A percentile compares a stretch with the other conserved stretches of the same genome.
These are phyloP conservation scores for Coreoperca whiteheadi DNA, from an alignment of 2,113 vertebrate species.

Conservation along the genomic window DNA sequence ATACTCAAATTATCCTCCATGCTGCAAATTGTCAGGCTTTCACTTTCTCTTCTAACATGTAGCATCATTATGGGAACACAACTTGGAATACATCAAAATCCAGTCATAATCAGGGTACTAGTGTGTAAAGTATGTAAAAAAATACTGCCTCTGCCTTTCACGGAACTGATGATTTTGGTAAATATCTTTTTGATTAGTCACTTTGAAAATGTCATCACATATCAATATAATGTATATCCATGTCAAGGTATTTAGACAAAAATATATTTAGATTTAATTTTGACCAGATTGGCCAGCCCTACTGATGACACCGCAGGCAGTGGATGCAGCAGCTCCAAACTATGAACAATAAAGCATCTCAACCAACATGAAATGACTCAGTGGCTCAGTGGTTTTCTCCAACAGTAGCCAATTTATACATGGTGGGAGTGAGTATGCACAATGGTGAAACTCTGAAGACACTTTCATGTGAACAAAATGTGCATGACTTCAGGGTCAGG, in stretches of 20 bases:
- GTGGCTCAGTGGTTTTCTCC: not conserved
- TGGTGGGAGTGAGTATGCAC: not conserved
- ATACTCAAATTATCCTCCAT: slow-evolving; percentile 23
- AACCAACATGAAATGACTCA: not conserved
- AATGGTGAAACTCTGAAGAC: not conserved
- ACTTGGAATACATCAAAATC: slow-evolving; percentile 13
- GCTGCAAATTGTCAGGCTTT: slow-evolving; percentile 28
- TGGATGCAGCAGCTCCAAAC: not conserved
- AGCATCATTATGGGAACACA: slow-evolving; percentile 2
- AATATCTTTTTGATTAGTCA: too few relatives aligned
- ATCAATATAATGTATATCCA: not conserved
- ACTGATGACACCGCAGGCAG: not conserved
- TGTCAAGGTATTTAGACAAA: not conserved
- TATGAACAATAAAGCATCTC: not conserved
- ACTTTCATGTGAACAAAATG: not conserved
- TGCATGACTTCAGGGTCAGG: slow-evolving; percentile 15
- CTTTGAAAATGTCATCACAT: not conserved
- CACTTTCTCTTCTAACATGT: slow-evolving; percentile 4
- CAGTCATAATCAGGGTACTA: not conserved
- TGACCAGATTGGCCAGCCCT: not conserved
- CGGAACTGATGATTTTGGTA: not conserved
- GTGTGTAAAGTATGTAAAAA: not conserved
- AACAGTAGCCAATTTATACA: slow-evolving; percentile 2
- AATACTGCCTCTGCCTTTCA: not conserved
- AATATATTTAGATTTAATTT: not conserved